A percentile compares a stretch with the other conserved stretches of the same genome.
These are phyloP conservation scores for Patella caerulea DNA, from an alignment of 2,888 invertebrate genomes.

Conservation along the genomic window DNA sequence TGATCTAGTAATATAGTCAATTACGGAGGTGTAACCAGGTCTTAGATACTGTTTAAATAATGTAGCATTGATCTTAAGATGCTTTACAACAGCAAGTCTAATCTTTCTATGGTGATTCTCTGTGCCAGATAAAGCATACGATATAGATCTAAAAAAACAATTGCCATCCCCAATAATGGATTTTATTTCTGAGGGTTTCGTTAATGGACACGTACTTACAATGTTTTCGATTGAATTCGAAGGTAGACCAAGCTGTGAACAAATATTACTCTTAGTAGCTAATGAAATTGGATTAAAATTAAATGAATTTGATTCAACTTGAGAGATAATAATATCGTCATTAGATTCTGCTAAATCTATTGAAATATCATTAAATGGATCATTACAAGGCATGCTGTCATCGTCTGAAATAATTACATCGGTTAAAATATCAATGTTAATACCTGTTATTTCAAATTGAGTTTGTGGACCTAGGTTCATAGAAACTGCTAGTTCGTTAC, in stretches of 20 bases:
- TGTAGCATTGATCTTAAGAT: background rate
- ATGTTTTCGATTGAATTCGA: background rate
- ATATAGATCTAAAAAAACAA: background rate
- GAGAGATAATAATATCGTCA: background rate
- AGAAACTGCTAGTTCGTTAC: background rate
- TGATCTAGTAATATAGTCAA: background rate
- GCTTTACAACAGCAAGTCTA: background rate
- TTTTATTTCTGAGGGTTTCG: background rate
- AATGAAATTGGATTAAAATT: background rate
- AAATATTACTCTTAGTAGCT: background rate
- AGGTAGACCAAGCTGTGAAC: background rate
- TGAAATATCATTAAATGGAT: background rate
- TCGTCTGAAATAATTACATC: background rate
- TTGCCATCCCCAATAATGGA: background rate
- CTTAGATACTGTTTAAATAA: background rate
- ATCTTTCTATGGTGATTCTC: background rate
- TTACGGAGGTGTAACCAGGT: background rate
- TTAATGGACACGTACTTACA: background rate
- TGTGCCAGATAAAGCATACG: background rate
- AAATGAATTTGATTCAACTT: background rate
- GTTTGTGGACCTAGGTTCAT: background rate
- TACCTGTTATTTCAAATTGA: constrained; percentile 2
- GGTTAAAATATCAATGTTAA: background rate
- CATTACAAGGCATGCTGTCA: too few relatives aligned
- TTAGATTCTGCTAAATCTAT: background rate